Conservation (phyloP, 2,888 invertebrate genomes). For the Acrocera orbiculus region DNA sequence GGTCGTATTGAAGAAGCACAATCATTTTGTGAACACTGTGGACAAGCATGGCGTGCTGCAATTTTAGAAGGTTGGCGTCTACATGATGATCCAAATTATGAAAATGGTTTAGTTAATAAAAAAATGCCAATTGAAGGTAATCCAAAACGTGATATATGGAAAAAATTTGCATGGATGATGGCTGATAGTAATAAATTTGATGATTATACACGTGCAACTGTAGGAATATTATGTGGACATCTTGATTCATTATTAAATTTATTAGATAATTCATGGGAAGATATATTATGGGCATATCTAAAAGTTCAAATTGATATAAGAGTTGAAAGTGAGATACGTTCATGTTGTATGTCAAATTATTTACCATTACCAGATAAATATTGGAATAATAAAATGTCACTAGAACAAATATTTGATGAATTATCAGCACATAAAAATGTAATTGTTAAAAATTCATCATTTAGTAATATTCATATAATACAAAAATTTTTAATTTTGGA, state of each 20-base stretch:
- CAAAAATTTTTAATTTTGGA: slow-evolving; percentile 76
- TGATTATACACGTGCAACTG: slow-evolving; percentile 46
- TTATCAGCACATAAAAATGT: slow-evolving; percentile 43
- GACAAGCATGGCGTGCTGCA: slow-evolving; percentile 84
- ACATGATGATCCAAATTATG: slow-evolving; percentile 68
- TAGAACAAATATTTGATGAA: slow-evolving; percentile 50
- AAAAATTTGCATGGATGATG: slow-evolving; percentile 50
- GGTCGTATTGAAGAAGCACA: slow-evolving; percentile 76
- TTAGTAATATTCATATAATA: slow-evolving; percentile 52
- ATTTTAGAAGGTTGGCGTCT: slow-evolving; percentile 80
- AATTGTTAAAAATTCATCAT: slow-evolving; percentile 33
- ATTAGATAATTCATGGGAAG: slow-evolving; percentile 69
- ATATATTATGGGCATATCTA: slow-evolving; percentile 76
- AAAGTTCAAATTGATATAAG: slow-evolving; percentile 64
- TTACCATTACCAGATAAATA: slow-evolving; percentile 44
- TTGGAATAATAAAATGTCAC: slow-evolving; percentile 49
- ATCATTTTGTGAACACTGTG: slow-evolving; percentile 63
- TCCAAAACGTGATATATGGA: slow-evolving; percentile 62
- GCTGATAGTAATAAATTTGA: slow-evolving; percentile 35
- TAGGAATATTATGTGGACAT: slow-evolving; percentile 70
- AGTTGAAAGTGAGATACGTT: slow-evolving; percentile 62
- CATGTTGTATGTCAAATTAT: slow-evolving; percentile 37
- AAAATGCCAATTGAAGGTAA: slow-evolving; percentile 57
- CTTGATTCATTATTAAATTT: slow-evolving; percentile 56
- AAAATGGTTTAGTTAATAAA: slow-evolving; percentile 27